Conservation (phyloP, 2,888 invertebrate species). For the Trachelus stipa region DNA sequence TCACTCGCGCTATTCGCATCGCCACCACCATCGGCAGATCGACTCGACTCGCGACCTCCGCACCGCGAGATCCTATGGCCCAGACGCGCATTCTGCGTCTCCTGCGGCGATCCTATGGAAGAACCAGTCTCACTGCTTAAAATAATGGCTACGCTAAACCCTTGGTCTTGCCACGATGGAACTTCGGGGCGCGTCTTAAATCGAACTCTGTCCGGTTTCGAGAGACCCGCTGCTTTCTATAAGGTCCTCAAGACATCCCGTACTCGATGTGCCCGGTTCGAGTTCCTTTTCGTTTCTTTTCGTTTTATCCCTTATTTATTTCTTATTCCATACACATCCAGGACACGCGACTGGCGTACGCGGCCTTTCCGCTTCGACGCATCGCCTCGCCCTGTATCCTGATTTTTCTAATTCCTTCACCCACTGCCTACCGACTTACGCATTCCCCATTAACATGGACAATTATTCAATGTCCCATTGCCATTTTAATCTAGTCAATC, state of each 20-base stretch:
- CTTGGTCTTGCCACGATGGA: slow-evolving; percentile 32
- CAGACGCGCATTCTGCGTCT: slow-evolving; percentile 32
- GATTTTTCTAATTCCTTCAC: neutral
- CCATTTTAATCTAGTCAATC: neutral
- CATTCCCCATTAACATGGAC: neutral
- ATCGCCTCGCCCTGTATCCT: neutral
- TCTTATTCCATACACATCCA: neutral
- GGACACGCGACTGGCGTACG: neutral
- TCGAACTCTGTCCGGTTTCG: slow-evolving; percentile 6
- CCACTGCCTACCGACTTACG: neutral
- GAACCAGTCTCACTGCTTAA: slow-evolving; percentile 39
- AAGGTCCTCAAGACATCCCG: neutral
- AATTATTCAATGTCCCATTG: neutral
- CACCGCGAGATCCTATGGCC: slow-evolving; percentile 13
- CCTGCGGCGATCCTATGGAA: slow-evolving; percentile 40
- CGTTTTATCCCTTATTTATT: neutral
- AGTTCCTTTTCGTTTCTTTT: neutral
- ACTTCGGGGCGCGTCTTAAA: slow-evolving; percentile 26
- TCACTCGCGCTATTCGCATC: slow-evolving; percentile 1
- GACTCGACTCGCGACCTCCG: slow-evolving; percentile 14
- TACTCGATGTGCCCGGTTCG: neutral
- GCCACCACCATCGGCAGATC: neutral
- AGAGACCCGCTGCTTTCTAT: neutral
- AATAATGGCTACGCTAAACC: slow-evolving; percentile 37
- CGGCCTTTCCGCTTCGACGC: neutral